Percentiles rank a stretch among this genome's conserved stretches.
Conservation (phyloP, 2,888 invertebrate genomes). For the Magallana nippona region DNA sequence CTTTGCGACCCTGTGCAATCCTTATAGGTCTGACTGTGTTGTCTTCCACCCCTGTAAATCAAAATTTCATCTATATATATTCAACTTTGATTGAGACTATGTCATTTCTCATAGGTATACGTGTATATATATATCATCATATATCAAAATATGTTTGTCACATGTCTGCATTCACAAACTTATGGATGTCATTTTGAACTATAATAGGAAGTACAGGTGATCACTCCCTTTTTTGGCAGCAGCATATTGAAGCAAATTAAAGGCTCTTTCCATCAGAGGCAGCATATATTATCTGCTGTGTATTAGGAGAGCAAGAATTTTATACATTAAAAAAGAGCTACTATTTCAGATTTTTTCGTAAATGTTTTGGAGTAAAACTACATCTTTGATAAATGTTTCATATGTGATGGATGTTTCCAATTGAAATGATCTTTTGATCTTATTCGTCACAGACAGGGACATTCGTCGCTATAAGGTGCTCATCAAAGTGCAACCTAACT, state of each 20-base stretch:
- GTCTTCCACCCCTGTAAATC: constrained; percentile 28
- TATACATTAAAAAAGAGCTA: constrained; percentile 12
- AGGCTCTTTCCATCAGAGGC: constrained; percentile 24
- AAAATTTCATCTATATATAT: background rate
- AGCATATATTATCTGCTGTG: constrained; percentile 33
- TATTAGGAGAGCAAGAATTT: constrained; percentile 2
- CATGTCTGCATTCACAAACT: constrained; percentile 11
- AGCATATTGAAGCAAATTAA: constrained; percentile 26
- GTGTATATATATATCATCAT: background rate
- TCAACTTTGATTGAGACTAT: constrained; percentile 4
- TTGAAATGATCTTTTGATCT: background rate
- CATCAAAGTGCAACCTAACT: constrained; percentile 27
- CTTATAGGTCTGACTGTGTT: constrained; percentile 16
- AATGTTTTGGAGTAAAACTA: constrained; percentile 19
- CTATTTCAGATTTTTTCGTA: background rate
- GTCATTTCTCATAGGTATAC: background rate
- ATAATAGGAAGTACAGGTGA: constrained; percentile 41
- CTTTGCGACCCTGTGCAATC: constrained; percentile 34
- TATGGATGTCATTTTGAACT: constrained; percentile 39
- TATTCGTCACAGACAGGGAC: background rate
- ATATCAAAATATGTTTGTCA: background rate
- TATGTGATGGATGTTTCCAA: background rate
- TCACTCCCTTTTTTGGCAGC: constrained; percentile 49
- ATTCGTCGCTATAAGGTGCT: constrained; percentile 14
- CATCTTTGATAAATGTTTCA: constrained; percentile 26